Base-by-base conservation (phyloP, 1,140 invertebrate species). In the Trichoplusia ni region DNA sequence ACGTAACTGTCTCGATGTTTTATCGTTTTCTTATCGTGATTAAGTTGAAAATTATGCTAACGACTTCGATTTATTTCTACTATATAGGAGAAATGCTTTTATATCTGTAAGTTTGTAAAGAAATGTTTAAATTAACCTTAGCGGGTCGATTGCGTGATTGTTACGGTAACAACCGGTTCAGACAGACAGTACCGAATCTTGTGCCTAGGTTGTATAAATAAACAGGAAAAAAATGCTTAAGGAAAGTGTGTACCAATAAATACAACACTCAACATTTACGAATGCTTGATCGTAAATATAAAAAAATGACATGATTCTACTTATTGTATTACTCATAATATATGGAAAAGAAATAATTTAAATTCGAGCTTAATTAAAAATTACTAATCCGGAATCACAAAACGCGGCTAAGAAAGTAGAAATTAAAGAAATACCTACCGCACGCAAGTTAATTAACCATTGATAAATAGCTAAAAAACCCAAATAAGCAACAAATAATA, bases 391-490 rank as follows among this genome's bases (percentile, higher is more conserved):
- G 38, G 16, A 42, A 42, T 40, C 25, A 42, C 31, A 13, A 31
- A 42, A 58, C 13, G 38, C n/a, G n/a, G n/a, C n/a, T n/a, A n/a
- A n/a, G n/a, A 58, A 42, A 44, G 37, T 44, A 42, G 21, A 58
- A 29, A 42, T 58, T 44, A 25, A 31, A 42, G 21, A 58, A 29
- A 42, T 58, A 31, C 37, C 37, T 9, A 18, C n/a, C 1, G 23
- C 25, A 59, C 35, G 9, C 19, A 11, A n/a, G 14, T 23, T 46
- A 14, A 59, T 46, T 33, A 16, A 46, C 29, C 29, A 8, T 58
- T 19, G 14, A 29, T 58, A 58, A 58, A 56, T 56, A 42, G 7
- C 21, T 21, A 35, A 59, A 42, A 58, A 62, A 31, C 51, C 23
- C 18, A 25, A 61, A 37, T 25, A 7, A 37, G 4, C 21, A 27